Conservation (phyloP, 1,140 invertebrate genomes). For the Lucilia cuprina region DNA sequence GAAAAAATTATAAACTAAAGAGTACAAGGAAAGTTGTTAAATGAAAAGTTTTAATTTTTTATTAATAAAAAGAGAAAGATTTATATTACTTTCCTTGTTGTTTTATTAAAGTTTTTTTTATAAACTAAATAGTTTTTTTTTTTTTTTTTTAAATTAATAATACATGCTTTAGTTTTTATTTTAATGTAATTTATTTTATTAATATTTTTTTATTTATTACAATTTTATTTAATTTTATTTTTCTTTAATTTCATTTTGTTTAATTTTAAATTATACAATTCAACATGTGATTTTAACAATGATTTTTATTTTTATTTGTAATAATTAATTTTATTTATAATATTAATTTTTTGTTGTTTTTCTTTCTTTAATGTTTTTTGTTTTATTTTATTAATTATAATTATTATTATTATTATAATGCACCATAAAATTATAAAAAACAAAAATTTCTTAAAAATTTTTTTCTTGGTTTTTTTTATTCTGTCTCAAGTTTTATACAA, state of each 20-base stretch:
- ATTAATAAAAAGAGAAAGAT: too few species aligned
- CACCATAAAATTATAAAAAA: slow-evolving; percentile 39
- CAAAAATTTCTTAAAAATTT: slow-evolving; percentile 31
- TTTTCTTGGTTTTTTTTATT: not conserved
- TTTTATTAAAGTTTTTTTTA: not conserved
- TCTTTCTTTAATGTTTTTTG: not conserved
- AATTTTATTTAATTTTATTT: slow-evolving; percentile 30
- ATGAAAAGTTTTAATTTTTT: too few species aligned
- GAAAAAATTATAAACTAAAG: not conserved
- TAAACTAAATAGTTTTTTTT: not conserved
- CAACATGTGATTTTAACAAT: slow-evolving; percentile 36
- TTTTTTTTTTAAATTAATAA: not conserved
- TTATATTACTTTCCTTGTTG: not conserved
- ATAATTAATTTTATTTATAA: not conserved
- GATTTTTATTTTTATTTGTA: not conserved
- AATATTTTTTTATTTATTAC: not conserved
- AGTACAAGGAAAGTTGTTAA: not conserved
- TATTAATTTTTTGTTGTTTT: not conserved
- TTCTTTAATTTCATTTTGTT: slow-evolving; percentile 23
- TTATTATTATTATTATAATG: slow-evolving; percentile 35
- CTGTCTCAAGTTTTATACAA: slow-evolving; percentile 19
- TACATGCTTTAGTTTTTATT: not conserved
- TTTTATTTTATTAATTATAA: slow-evolving; percentile 10
- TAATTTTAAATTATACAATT: slow-evolving; percentile 38
- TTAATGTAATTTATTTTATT: not conserved